Base-by-base conservation (phyloP, 2,797 vertebrate genomes). In the Distichodus sexfasciatus region DNA sequence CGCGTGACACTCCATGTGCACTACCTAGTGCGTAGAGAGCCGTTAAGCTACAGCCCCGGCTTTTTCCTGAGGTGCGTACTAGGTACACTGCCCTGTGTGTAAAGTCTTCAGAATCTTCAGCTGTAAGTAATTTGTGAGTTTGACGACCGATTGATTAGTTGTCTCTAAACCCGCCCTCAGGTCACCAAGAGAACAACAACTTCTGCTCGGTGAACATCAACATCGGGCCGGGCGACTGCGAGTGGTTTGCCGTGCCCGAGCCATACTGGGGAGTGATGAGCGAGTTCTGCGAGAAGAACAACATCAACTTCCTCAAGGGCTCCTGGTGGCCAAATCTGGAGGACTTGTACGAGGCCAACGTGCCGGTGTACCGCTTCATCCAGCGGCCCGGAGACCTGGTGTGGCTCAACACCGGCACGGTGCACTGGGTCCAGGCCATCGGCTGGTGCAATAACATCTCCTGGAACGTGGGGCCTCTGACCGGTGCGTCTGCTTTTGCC, bases 131-230 rank as follows among this genome's bases (percentile, higher is more conserved):
- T n/a, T n/a, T n/a, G n/a, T n/a, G n/a, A n/a, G n/a, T n/a, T n/a
- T 41, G 6, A 8, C 12, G 19, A 15, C 10, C 38, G 10, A 14
- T 2, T 19, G 14, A 19, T 38, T 29, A 68, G 14, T 15, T 35
- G 29, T 15, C 21, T 26, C 24, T 66, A 1, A 9, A n/a, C 23
- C 19, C 4, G 8, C 33, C 14, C 84, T 71, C 60, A 99, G 97
- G 97, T 85, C 97, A 99, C 90, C 97, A 99, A 84, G 97, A 99
- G 88, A 96, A 99, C 87, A 99, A 99, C 89, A 99, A 99, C 76
- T 99, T 99, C 77, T 95, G 95, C 85, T 98, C 96, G 8, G 96
- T 99, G 82, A 99, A 99, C 87, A 96, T 99, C 87, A 99, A 99
- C 79, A 99, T 99, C 53, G 96, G 97, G 38, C 97, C 97, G 5